Evolutionary conservation across 2,113 vertebrate genomes (phyloP).

Genomic region (Rhombomys opimus): DNA sequence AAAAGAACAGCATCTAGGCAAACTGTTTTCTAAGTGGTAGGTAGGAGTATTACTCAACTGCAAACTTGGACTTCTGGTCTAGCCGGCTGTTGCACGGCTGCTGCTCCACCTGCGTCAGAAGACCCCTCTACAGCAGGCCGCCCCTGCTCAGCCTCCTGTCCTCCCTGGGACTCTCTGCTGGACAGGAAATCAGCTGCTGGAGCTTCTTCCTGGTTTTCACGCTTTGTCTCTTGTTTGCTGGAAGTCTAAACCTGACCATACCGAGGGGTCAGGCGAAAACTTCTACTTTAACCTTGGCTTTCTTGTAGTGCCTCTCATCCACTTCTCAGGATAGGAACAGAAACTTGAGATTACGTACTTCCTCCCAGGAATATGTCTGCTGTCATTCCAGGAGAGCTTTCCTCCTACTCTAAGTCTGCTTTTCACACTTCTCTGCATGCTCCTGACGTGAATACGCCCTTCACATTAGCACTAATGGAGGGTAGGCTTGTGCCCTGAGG

Average conservation of each 20-base stretch:
- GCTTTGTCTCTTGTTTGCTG: conserved; percentile 21
- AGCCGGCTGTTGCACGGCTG: background rate
- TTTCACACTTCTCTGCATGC: conserved; percentile 14
- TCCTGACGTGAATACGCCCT: conserved; percentile 77
- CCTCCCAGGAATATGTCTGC: conserved; percentile 61
- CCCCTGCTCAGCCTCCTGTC: background rate
- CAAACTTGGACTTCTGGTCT: conserved; percentile 12
- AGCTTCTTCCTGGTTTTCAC: background rate
- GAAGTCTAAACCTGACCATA: background rate
- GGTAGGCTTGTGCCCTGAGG: conserved; percentile 78
- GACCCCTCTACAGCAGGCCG: background rate
- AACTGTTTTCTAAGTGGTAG: conserved; percentile 34
- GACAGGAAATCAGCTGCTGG: background rate
- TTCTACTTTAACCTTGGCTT: background rate
- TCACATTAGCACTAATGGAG: conserved; percentile 82
- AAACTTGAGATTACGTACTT: background rate
- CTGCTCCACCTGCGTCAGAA: background rate
- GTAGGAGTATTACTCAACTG: conserved; percentile 49
- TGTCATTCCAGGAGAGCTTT: background rate
- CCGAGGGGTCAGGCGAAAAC: background rate
- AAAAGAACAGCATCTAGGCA: conserved; percentile 29
- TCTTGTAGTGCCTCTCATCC: background rate
- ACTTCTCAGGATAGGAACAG: conserved; percentile 27
- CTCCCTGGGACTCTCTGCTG: background rate
- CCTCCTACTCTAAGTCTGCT: background rate